These are phyloP conservation scores for Prosopocoilus inquinatus DNA, from an alignment of 2,888 invertebrate genomes.

Conservation along the genomic window DNA sequence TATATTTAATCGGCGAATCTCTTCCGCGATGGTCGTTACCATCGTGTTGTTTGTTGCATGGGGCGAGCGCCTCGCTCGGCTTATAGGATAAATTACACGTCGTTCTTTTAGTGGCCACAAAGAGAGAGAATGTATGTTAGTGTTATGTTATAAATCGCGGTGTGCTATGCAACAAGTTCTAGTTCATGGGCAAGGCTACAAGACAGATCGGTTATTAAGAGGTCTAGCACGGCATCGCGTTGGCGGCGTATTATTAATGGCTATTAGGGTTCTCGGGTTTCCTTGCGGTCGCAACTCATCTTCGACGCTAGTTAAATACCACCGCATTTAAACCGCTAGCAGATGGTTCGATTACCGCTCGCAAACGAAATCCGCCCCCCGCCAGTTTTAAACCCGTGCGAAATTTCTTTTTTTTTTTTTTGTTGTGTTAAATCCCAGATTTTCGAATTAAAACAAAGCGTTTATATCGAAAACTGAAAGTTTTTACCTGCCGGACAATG, in stretches of 20 bases:
- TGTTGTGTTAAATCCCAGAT: too few relatives aligned
- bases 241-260: constrained; percentile 48
- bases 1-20: too few relatives aligned
- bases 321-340: constrained; percentile 16
- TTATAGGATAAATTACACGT: too few relatives aligned
- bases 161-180: constrained; percentile 32
- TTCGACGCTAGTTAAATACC: constrained; percentile 23
- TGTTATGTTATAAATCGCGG: constrained; percentile 35
- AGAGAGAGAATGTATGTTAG: constrained; percentile 30
- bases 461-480: too few relatives aligned
- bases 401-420: too few relatives aligned
- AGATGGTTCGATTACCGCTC: not conserved
- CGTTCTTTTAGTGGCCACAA: not conserved
- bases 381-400: too few relatives aligned
- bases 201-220: constrained; percentile 46
- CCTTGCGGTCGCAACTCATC: constrained; percentile 23
- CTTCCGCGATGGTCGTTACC: too few relatives aligned
- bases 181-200: constrained; percentile 35
- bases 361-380: not conserved
- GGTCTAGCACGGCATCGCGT: constrained; percentile 46
- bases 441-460: too few relatives aligned
- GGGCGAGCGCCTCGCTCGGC: too few relatives aligned
- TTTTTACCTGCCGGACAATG: too few relatives aligned
- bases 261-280: constrained; percentile 37
- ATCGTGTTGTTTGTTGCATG: too few relatives aligned